These are phyloP conservation scores for Potorous gilbertii DNA, from an alignment of 2,797 vertebrate species.

Conservation along the genomic window DNA sequence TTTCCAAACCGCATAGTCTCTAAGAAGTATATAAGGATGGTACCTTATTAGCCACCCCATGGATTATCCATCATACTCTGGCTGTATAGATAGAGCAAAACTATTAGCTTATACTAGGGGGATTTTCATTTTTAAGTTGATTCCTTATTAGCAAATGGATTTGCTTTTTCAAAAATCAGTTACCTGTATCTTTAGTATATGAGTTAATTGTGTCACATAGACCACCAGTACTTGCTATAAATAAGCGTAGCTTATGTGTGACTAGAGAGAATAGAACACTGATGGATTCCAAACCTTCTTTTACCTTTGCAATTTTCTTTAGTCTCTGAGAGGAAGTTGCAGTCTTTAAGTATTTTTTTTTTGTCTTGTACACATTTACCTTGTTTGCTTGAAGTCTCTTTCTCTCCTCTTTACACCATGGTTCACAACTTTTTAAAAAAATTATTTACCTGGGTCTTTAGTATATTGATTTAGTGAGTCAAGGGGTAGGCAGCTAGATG, in stretches of 20 bases:
- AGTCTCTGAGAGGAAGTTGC: no score
- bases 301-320: no score
- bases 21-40: background rate
- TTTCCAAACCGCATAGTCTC: background rate
- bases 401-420: no score
- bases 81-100: background rate
- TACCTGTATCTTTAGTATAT: background rate
- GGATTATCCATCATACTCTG: background rate
- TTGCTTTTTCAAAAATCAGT: background rate
- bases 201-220: slow-evolving; percentile 18
- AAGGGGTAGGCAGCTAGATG: background rate
- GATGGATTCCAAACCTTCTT: no score
- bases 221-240: background rate
- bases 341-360: no score
- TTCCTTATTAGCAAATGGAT: background rate
- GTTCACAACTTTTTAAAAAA: no score
- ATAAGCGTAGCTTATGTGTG: background rate
- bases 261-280: background rate
- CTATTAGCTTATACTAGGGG: background rate
- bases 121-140: background rate
- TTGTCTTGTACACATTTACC: no score
- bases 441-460: no score
- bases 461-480: no score
- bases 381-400: no score
- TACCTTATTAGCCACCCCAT: background rate